Conservation (phyloP, 2,888 invertebrate species). For the Drosophila mercatorum region DNA sequence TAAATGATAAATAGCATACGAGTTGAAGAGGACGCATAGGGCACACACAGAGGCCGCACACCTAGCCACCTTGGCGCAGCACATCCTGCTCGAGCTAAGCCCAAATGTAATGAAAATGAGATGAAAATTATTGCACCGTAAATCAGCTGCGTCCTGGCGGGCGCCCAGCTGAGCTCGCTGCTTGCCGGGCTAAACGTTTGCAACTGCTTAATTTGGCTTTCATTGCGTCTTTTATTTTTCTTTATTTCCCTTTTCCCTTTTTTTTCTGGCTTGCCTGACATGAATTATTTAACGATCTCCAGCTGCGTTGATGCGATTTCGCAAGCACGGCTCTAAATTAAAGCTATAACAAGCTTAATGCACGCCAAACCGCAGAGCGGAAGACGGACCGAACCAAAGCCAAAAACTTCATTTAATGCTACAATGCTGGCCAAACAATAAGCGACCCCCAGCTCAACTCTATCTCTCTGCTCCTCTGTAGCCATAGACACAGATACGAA, state of each 20-base stretch:
- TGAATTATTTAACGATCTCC: conserved; percentile 81
- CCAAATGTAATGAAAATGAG: conserved; percentile 79
- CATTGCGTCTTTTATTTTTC: conserved; percentile 66
- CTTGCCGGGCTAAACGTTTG: conserved; percentile 64
- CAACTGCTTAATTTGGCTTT: conserved; percentile 81
- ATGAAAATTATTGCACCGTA: conserved; percentile 79
- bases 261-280: conserved; percentile 58
- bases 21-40: conserved; percentile 22
- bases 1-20: conserved; percentile 68
- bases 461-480: background rate
- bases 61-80: conserved; percentile 21
- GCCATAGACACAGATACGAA: background rate
- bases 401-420: conserved; percentile 71
- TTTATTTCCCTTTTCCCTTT: conserved; percentile 16
- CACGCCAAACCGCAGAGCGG: conserved; percentile 59
- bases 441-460: conserved; percentile 23
- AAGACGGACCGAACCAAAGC: conserved; percentile 25
- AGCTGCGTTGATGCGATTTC: conserved; percentile 79
- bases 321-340: conserved; percentile 71
- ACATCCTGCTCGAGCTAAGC: conserved; percentile 51
- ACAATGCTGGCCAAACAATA: conserved; percentile 68
- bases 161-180: conserved; percentile 68
- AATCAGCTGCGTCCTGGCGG: conserved; percentile 52
- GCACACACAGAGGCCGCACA: conserved; percentile 38
- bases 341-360: conserved; percentile 77